Percentiles rank a stretch among this genome's conserved stretches.
phyloP scores from a whole-genome alignment of 2,113 vertebrate genomes.

The Mustela nigripes region DNA sequence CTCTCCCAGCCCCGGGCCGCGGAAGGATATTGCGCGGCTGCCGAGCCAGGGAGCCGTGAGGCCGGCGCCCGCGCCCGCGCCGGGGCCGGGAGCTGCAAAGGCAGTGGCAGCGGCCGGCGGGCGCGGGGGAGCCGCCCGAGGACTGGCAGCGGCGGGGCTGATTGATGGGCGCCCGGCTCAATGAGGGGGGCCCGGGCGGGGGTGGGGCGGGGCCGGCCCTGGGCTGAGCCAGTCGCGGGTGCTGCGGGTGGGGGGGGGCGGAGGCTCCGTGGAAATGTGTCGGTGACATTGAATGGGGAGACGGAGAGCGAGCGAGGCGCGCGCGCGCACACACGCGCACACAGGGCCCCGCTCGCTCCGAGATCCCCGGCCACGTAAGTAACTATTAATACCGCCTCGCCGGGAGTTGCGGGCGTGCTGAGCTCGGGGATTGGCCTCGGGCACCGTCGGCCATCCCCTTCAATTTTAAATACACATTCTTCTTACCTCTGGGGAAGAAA shows the following conservation, averaged over 20 bases:
- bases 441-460: conserved; percentile 70
- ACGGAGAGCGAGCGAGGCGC: conserved; percentile 70
- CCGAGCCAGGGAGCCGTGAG: not conserved
- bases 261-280: conserved; percentile 62
- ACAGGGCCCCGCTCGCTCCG: conserved; percentile 60
- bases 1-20: not conserved
- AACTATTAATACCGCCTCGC: conserved; percentile 80
- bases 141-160: conserved; percentile 40
- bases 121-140: not conserved
- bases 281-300: conserved; percentile 83
- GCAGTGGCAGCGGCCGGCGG: not conserved
- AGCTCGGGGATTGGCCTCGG: conserved; percentile 75
- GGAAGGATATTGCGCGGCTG: conserved; percentile 31
- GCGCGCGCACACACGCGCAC: conserved; percentile 70
- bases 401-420: conserved; percentile 76
- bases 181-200: conserved; percentile 49
- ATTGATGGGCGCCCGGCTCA: conserved; percentile 67
- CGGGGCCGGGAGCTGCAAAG: not conserved
- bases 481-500: not conserved
- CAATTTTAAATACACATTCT: conserved; percentile 53
- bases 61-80: not conserved
- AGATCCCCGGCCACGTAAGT: conserved; percentile 84
- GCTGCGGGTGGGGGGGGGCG: conserved; percentile 48
- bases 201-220: conserved; percentile 54
- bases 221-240: conserved; percentile 55